Conservation (phyloP, 37 sponge, comb jelly and placozoan species). For the Oscarella lobularis region DNA sequence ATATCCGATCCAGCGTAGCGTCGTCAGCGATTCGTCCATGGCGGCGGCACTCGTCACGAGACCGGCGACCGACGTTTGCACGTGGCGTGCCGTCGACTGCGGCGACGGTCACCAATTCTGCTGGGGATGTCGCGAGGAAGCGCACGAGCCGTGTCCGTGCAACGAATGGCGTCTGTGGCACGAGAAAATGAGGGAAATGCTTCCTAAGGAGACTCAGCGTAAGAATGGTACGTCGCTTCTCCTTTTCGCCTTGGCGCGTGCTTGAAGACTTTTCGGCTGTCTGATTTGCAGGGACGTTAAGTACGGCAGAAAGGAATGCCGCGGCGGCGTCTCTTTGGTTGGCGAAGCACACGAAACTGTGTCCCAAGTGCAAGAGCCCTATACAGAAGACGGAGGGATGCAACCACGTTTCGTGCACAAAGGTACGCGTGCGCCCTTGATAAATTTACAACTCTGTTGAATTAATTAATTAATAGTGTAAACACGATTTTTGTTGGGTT, state of each 20-base stretch:
- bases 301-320: no score
- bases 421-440: slow-evolving; percentile 19
- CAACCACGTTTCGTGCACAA: slow-evolving; percentile 84
- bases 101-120: slow-evolving; percentile 83
- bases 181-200: slow-evolving; percentile 37
- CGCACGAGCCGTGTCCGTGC: slow-evolving; percentile 71
- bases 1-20: background rate
- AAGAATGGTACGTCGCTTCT: background rate
- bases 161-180: slow-evolving; percentile 64
- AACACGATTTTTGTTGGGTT: slow-evolving; percentile 87
- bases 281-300: no score
- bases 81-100: slow-evolving; percentile 43
- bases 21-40: background rate
- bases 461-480: slow-evolving; percentile 39
- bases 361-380: slow-evolving; percentile 78
- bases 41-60: background rate
- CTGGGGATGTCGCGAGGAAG: slow-evolving; percentile 55
- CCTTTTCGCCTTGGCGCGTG: background rate
- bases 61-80: background rate
- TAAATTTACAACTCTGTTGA: no score
- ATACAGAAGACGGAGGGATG: slow-evolving; percentile 94
- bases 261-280: background rate
- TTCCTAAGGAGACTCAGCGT: background rate
- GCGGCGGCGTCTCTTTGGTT: slow-evolving; percentile 39
- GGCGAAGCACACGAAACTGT: slow-evolving; percentile 59